Evolutionary conservation across 2,888 invertebrate species (phyloP), one percentile per base, ranked within the genome.

Genomic region (Leuctra nigra): DNA sequence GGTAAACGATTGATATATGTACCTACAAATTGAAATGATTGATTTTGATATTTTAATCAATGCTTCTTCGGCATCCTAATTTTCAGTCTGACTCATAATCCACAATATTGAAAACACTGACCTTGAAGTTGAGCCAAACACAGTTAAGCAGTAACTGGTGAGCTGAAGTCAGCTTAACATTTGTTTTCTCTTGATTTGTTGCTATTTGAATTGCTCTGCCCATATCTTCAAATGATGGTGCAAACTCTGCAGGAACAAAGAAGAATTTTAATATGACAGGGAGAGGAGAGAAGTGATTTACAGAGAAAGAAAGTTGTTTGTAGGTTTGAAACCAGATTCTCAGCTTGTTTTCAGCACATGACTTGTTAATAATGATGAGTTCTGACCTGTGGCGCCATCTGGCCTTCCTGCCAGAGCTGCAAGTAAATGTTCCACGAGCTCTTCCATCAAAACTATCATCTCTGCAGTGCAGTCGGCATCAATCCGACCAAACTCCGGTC

Each of bases 61-160:
- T n/a, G n/a, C n/a, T n/a, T n/a, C n/a, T n/a, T n/a, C n/a, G n/a
- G n/a, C 29, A 29, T 29, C 29, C 29, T 7, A 29, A 29, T n/a
- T n/a, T n/a, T n/a, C n/a, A n/a, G n/a, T n/a, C n/a, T n/a, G n/a
- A n/a, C n/a, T n/a, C n/a, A n/a, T 29, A 29, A 7, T 29, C 7
- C 11, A 29, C 29, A 29, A 29, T 29, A 29, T 29, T 29, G 29
- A 29, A 6, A 29, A 29, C 6, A 47, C 23, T 4, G 11, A 85
- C 87, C 79, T 87, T 88, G 13, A 89, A 75, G 64, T 85, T 87
- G 63, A 86, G 76, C 89, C 89, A 90, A 65, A 88, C 81, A 65
- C 85, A 85, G 64, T 86, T 82, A 11, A 87, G 72, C 56, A 89
- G 75, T 62, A 83, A 77, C 72, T 87, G 85, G 65, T 86, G 79